Conservation (phyloP, 2,797 vertebrate genomes). For the Ceryle rudis region DNA sequence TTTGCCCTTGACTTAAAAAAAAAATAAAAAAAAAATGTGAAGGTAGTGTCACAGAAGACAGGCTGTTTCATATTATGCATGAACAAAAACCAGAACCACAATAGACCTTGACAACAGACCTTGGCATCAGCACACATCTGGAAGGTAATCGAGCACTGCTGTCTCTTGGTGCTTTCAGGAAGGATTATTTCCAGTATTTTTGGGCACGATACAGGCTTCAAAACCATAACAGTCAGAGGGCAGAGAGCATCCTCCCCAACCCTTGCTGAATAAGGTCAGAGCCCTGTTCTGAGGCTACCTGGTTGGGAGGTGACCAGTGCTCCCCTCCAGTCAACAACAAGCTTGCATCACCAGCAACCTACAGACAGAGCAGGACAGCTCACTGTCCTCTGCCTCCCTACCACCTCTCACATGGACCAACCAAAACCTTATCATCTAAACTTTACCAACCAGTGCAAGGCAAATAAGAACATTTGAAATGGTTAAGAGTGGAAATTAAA, state of each 20-base stretch:
- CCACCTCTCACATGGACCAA: background rate
- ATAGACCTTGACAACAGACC: background rate
- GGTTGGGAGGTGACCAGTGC: background rate
- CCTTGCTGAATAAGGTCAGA: background rate
- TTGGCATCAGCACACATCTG: background rate
- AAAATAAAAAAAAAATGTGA: background rate
- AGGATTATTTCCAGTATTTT: background rate
- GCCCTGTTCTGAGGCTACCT: background rate
- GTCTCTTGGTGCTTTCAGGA: background rate
- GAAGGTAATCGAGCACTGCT: rapidly evolving
- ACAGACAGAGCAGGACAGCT: background rate
- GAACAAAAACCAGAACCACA: background rate
- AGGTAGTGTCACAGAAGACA: background rate
- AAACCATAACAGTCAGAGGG: background rate
- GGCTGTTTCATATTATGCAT: background rate
- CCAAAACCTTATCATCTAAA: background rate
- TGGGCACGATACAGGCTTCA: rapidly evolving
- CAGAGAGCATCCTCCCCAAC: background rate
- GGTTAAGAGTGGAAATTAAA: background rate
- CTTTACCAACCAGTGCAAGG: background rate
- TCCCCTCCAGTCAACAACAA: rapidly evolving
- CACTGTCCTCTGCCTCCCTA: background rate
- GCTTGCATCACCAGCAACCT: background rate
- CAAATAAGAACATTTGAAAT: background rate
- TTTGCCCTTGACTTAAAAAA: background rate